Percentiles rank a stretch among this genome's conserved stretches.
Evolutionary conservation across 2,888 invertebrate species (phyloP).

Genomic region (Imbricaverruca yamaguchii): DNA sequence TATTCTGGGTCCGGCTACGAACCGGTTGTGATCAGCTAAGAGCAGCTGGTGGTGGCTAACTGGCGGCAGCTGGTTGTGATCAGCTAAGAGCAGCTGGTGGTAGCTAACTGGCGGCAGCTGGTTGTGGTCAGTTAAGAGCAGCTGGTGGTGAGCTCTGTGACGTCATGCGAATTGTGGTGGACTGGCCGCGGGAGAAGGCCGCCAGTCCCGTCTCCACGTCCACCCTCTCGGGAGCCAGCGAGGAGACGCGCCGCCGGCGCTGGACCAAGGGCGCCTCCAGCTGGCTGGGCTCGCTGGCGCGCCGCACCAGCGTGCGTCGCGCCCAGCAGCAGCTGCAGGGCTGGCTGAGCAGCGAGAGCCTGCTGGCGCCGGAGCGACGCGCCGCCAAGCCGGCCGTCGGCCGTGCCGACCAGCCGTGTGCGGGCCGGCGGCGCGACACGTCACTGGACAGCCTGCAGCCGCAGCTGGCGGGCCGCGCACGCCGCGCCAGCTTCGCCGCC

Average conservation of each 20-base stretch:
- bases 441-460: neutral
- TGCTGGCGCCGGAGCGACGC: neutral
- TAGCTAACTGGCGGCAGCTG: no score
- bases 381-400: neutral
- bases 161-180: neutral
- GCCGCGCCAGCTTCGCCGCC: neutral
- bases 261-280: neutral
- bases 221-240: neutral
- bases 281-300: neutral
- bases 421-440: neutral
- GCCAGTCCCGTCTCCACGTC: neutral
- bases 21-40: no score
- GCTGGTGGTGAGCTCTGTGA: no score
- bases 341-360: conserved; percentile 14
- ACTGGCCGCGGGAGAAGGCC: neutral
- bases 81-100: no score
- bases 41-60: no score
- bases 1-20: no score
- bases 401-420: no score
- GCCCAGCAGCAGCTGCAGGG: neutral
- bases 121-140: no score
- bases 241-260: neutral
- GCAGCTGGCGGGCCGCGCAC: neutral
- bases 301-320: neutral
- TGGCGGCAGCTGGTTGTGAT: no score